phyloP scores from a whole-genome alignment of 2,797 vertebrate species.

The Ispidina lecontei region DNA sequence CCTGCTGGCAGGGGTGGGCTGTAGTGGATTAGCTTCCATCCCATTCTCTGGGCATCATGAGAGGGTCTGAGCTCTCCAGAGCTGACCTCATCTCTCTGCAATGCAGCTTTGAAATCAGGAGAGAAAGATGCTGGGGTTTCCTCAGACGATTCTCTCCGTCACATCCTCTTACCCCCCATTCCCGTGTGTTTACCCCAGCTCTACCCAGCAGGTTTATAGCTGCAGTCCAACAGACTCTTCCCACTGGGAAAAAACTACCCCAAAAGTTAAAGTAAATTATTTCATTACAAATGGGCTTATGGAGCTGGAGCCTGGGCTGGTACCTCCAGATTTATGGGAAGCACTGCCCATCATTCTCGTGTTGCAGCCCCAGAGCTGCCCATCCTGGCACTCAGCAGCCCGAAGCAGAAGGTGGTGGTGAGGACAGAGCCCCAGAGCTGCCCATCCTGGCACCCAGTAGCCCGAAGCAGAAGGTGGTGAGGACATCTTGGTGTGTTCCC shows the following conservation, averaged over 20 bases:
- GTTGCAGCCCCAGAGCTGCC: not conserved
- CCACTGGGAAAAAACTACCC: not conserved
- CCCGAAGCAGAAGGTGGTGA: not conserved
- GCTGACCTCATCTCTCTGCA: not conserved
- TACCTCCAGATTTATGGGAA: not conserved
- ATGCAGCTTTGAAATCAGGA: not conserved
- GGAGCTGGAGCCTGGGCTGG: not conserved
- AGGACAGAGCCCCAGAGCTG: not conserved
- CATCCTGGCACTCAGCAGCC: not conserved
- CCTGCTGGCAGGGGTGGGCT: not conserved
- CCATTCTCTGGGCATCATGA: not conserved
- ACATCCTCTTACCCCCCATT: not conserved
- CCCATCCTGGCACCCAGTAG: not conserved
- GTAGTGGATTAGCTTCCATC: not conserved
- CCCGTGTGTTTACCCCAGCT: not conserved
- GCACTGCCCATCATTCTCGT: not conserved
- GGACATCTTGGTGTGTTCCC: not conserved
- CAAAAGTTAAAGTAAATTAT: not conserved
- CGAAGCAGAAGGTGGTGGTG: not conserved
- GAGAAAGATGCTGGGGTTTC: not conserved
- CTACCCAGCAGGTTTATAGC: not conserved
- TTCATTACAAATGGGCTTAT: not conserved
- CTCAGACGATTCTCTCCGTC: not conserved
- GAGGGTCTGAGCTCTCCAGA: not conserved
- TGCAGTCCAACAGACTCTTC: not conserved